Percentiles rank a stretch among this genome's conserved stretches.
Conservation (phyloP, 2,797 vertebrate species). For the Channallabes apus region DNA sequence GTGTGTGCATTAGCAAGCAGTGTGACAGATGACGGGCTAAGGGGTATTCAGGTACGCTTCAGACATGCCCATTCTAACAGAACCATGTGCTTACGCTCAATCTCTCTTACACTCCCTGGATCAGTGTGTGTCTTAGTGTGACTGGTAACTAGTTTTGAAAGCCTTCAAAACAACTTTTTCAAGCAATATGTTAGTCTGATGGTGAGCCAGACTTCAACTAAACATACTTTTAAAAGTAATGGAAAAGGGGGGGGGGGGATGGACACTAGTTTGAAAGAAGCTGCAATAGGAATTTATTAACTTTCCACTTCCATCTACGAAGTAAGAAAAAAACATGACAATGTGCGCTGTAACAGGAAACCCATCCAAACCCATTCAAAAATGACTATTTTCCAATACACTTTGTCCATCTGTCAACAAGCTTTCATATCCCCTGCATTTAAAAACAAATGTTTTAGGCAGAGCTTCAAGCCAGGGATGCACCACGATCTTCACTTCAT, state of each 20-base stretch:
- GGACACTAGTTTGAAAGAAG: slow-evolving; percentile 26
- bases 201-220: slow-evolving; percentile 12
- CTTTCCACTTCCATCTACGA: not conserved
- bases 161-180: slow-evolving; percentile 29
- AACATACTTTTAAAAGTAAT: not conserved
- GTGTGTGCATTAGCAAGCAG: slow-evolving; percentile 41
- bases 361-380: too few relatives aligned
- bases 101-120: slow-evolving; percentile 4
- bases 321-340: not conserved
- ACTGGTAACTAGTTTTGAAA: not conserved
- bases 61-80: slow-evolving; percentile 32
- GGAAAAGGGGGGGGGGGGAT: too few relatives aligned
- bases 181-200: slow-evolving; percentile 25
- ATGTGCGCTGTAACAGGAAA: not conserved
- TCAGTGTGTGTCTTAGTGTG: not conserved
- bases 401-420: too few relatives aligned
- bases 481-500: too few relatives aligned
- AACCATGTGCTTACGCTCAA: slow-evolving; percentile 4
- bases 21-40: slow-evolving; percentile 35
- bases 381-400: too few relatives aligned
- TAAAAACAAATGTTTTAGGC: too few relatives aligned
- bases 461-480: too few relatives aligned
- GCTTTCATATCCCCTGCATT: too few relatives aligned
- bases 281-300: not conserved
- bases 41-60: slow-evolving; percentile 32